phyloP scores from a whole-genome alignment of 2,888 invertebrate species.

The Synergus laeviventris region DNA sequence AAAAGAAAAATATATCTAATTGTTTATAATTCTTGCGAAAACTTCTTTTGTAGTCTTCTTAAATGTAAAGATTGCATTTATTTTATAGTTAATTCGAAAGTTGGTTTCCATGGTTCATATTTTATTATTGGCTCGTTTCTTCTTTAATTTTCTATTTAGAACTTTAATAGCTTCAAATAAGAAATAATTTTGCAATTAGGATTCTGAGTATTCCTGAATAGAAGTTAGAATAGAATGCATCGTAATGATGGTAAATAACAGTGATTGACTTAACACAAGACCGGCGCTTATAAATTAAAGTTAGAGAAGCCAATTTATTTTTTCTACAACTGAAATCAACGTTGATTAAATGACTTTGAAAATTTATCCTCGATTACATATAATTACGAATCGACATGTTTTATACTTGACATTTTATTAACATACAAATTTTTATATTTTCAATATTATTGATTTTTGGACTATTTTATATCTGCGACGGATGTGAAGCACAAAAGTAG shows the following conservation, averaged over 20 bases:
- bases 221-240: neutral
- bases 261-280: neutral
- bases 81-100: slow-evolving; percentile 16
- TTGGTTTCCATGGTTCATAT: neutral
- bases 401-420: too few species aligned
- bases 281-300: neutral
- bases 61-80: neutral
- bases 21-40: neutral
- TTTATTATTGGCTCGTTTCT: neutral
- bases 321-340: neutral
- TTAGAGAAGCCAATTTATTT: neutral
- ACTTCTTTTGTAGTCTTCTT: neutral
- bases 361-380: neutral
- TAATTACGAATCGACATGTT: neutral
- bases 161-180: neutral
- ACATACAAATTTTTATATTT: too few species aligned
- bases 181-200: neutral
- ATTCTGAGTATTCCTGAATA: neutral
- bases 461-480: neutral
- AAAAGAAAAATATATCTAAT: slow-evolving; percentile 19
- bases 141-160: neutral
- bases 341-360: neutral
- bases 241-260: neutral
- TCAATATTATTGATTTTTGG: neutral
- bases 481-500: slow-evolving; percentile 3